Evolutionary conservation across 2,888 invertebrate genomes (phyloP), one percentile per base, ranked within the genome.

Genomic region (Drosophila tanythrix): DNA sequence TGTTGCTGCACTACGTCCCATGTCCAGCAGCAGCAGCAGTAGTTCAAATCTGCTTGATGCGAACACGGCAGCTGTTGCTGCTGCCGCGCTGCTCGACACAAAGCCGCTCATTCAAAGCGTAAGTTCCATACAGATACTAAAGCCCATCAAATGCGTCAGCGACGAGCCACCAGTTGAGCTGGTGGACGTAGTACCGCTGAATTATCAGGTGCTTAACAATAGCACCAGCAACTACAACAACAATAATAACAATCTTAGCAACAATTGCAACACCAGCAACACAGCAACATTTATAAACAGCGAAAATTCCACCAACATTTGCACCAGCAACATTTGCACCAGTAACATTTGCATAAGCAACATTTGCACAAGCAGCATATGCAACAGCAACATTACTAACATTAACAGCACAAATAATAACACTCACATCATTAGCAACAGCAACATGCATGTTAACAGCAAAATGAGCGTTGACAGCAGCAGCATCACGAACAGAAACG

Each of bases 61-160:
- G 7, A 84, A 84, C 53, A 69, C 89, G 3, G 84, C 84, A 29
- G 90, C 87, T 3, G 95, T 94, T 94, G 95, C 94, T 93, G 94
- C 93, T 94, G 94, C 94, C 91, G 94, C 94, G 92, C 95, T 95
- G 92, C 93, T 94, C 94, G 94, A 94, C 91, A 94, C 94, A 93
- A 95, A 95, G 92, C 94, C 94, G 92, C 94, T 95, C 87, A 94
- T 93, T 73, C 96, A 96, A 94, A 96, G 97, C 96, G 97, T 97
- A 96, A 97, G 97, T 96, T 88, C 94, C 15, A 3, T 46, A 43
- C 48, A 66, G 55, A 78, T 71, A 3, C 25, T 57, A 35, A 69
- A 59, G 29, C 36, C 57, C 51, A 53, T 56, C 11, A 71, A 43
- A 10, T 25, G 35, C 46, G 38, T 15, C 46, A 46, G n/a, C 48